Evolutionary conservation across 1,140 invertebrate genomes (phyloP).

Genomic region (Drosophila kikkawai): DNA sequence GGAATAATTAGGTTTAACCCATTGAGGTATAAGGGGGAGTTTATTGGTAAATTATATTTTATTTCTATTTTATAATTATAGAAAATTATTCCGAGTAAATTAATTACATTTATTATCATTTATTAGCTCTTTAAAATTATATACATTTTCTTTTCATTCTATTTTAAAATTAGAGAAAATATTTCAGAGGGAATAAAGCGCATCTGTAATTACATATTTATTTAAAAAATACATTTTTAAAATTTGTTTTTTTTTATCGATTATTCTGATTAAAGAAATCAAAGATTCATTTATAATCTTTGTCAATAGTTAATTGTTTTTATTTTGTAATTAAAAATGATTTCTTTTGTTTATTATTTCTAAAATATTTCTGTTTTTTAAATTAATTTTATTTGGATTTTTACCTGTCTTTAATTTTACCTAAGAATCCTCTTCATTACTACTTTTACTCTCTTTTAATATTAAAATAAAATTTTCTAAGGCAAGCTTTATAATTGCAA

Average conservation of each 20-base stretch:
- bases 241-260: no score
- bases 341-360: no score
- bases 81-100: neutral
- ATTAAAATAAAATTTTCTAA: neutral
- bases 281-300: no score
- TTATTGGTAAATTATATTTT: neutral
- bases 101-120: neutral
- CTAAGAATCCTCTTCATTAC: neutral
- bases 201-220: no score
- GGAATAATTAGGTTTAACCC: slow-evolving; percentile 13
- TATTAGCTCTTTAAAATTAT: neutral
- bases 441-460: neutral
- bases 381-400: no score
- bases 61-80: neutral
- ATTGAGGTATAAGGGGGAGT: no score
- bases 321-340: no score
- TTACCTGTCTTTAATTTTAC: no score
- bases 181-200: neutral
- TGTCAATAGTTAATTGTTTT: no score
- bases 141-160: neutral
- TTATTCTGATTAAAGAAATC: no score
- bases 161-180: neutral
- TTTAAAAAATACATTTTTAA: no score
- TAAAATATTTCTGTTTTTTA: neutral
- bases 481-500: neutral